Evolutionary conservation across 2,888 invertebrate genomes (phyloP), one percentile per base, ranked within the genome.

Genomic region (Caenorhabditis sp.): DNA sequence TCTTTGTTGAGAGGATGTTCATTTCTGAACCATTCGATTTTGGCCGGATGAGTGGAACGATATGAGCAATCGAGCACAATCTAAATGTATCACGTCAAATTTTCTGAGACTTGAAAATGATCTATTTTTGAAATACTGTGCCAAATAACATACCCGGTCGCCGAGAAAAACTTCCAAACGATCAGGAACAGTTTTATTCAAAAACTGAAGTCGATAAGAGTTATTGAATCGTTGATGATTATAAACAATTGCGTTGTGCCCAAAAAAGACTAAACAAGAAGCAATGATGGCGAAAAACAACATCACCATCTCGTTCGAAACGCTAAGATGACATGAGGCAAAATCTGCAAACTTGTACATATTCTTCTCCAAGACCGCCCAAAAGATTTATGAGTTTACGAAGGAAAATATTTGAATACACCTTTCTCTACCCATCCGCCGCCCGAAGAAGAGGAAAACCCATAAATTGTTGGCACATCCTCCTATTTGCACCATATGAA

Each of bases 1-100:
- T 43, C 43, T 17, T 43, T 43, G 17, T 43, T 17, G 8, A 43
- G 43, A 10, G 43, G 43, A 43, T 43, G 43, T 43, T 68, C 74
- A 62, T 76, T 76, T 6, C 76, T 62, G 24, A 54, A 75, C 78
- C 78, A 79, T 58, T 71, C 63, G 1, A 75, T 69, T n/a, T 24
- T 50, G 1, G 63, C 63, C 10, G 58, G 66, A 8, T 68, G 54
- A 23, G 60, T 62, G 3, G 78, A 66, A 1, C 62, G 43, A 6
- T 71, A 61, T 31, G 62, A 59, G 43, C 78, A 79, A 36, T 74
- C 69, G 17, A 79, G 55, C 36, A 50, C 54, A 8, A 67, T 55
- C 78, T 78, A 21, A 26, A 73, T 31, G 50, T 26, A 6, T n/a
- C 5, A 24, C 19, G n/a, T n/a, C n/a, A n/a, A n/a, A n/a, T n/a